Conservation (phyloP, 2,888 invertebrate genomes). For the Melanostoma scalare region DNA sequence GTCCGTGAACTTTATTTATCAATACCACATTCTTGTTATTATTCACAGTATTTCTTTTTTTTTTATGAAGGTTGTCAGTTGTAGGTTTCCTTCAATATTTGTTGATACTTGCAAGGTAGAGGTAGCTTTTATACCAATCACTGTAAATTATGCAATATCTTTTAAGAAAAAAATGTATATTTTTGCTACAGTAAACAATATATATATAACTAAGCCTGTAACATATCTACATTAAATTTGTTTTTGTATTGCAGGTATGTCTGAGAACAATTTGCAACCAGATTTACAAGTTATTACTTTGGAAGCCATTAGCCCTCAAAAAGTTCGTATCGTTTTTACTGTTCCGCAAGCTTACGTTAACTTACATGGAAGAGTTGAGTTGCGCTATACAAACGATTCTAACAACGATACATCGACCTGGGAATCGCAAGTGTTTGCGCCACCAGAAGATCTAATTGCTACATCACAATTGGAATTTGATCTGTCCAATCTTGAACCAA, state of each 20-base stretch:
- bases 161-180: too few relatives aligned
- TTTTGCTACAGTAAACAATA: too few relatives aligned
- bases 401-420: conserved; percentile 88
- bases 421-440: conserved; percentile 93
- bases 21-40: too few relatives aligned
- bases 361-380: conserved; percentile 92
- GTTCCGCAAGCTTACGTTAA: conserved; percentile 92
- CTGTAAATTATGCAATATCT: too few relatives aligned
- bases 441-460: conserved; percentile 92
- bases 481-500: conserved; percentile 88
- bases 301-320: conserved; percentile 90
- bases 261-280: conserved; percentile 77
- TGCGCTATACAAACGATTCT: conserved; percentile 91
- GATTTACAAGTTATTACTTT: conserved; percentile 84
- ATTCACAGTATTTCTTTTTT: too few relatives aligned
- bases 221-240: background rate
- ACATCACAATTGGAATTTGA: conserved; percentile 94
- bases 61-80: too few relatives aligned
- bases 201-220: too few relatives aligned
- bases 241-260: conserved; percentile 21
- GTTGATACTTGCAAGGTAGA: too few relatives aligned
- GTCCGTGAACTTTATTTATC: too few relatives aligned
- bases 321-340: conserved; percentile 91
- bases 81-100: too few relatives aligned
- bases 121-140: too few relatives aligned